Evolutionary conservation across 1,140 invertebrate species (phyloP), one percentile per base, ranked within the genome.

Genomic region (Chionoecetes opilio): DNA sequence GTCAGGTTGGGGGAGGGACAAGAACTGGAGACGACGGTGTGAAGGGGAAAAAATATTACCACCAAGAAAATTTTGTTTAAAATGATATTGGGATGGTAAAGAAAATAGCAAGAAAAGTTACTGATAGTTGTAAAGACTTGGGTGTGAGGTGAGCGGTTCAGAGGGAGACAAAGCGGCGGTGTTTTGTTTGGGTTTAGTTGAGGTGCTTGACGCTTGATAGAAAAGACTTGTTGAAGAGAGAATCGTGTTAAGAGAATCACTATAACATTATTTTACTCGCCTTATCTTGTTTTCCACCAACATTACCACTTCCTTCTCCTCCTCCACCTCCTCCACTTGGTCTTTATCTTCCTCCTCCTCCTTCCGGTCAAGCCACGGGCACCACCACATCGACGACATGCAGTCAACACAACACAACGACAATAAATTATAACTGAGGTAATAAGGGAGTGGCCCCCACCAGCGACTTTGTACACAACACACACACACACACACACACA

Each of bases 381-480:
- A 75, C 63, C n/a, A 75, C 63, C 63, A 75, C 63, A 75, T 75
- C 63, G n/a, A 75, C 1, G n/a, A 75, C 63, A n/a, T n/a, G n/a
- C n/a, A 75, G 63, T 26, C 21, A 75, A 46, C 31, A 46, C 88
- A 37, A 5, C 26, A 91, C 46, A 63, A 75, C 89, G 75, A 91
- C 46, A 91, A 91, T 91, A 91, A 91, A 91, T 91, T 91, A 75
- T 75, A 75, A 29, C 89, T 91, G 89, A 91, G 89, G 89, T 91
- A 91, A 29, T 91, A 53, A 91, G 26, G 46, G 31, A 91, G 32
- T 29, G 6, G 32, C 29, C 89, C 53, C 46, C 41, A n/a, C 37
- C 32, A 37, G 34, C n/a, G 37, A 37, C 32, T 87, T 37, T 87
- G 37, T 87, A 87, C 37, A 87, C 9, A 87, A 87, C 37, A 87